phyloP scores from a whole-genome alignment of 2,888 invertebrate species.

The Epsilonema sp. region DNA sequence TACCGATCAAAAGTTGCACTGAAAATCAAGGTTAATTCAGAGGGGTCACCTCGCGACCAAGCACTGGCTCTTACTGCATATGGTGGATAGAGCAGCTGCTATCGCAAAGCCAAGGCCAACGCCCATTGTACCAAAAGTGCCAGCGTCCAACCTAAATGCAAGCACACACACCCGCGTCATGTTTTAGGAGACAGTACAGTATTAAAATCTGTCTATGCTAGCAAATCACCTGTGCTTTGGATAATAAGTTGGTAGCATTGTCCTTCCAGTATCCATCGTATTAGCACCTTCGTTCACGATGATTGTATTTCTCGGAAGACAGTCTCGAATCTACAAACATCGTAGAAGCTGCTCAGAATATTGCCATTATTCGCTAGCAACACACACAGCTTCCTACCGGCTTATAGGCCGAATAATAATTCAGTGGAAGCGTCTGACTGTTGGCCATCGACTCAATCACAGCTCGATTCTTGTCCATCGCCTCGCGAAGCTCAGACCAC shows the following conservation, averaged over 20 bases:
- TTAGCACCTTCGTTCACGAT: slow-evolving; percentile 94
- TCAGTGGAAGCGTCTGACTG: too few relatives aligned
- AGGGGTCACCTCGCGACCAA: too few relatives aligned
- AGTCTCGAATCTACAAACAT: slow-evolving; percentile 4
- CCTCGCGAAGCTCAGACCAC: slow-evolving; percentile 8
- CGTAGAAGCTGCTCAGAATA: too few relatives aligned
- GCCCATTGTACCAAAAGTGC: slow-evolving; percentile 79
- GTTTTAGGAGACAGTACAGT: too few relatives aligned
- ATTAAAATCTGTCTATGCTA: too few relatives aligned
- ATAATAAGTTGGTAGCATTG: slow-evolving; percentile 57
- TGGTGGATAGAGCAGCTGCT: slow-evolving; percentile 77
- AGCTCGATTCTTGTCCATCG: slow-evolving; percentile 5
- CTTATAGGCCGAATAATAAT: slow-evolving; percentile 79
- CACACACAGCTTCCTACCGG: too few relatives aligned
- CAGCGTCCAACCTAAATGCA: slow-evolving; percentile 56
- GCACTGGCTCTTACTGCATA: too few relatives aligned
- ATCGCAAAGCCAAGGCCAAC: slow-evolving; percentile 23
- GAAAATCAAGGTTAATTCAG: too few relatives aligned
- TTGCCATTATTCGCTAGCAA: too few relatives aligned
- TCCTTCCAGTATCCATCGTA: slow-evolving; percentile 92
- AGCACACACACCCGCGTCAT: too few relatives aligned
- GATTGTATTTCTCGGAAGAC: slow-evolving; percentile 45
- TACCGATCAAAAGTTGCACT: too few relatives aligned
- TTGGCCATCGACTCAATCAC: not conserved
- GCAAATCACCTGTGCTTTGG: slow-evolving; percentile 45